These are phyloP conservation scores for Falcaria lacertinaria DNA, from an alignment of 2,888 invertebrate genomes.

Conservation along the genomic window DNA sequence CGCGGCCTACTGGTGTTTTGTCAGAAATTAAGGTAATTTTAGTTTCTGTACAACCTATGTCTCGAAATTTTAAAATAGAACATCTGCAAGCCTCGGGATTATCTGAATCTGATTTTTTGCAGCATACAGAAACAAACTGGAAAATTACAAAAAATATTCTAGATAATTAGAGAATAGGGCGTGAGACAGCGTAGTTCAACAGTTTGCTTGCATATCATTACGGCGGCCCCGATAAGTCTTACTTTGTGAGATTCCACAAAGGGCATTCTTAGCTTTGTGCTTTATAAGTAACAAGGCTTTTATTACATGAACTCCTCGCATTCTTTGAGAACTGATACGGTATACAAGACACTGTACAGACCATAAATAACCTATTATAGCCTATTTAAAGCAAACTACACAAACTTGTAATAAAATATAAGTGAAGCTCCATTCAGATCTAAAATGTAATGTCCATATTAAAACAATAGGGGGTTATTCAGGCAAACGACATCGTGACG, in stretches of 20 bases:
- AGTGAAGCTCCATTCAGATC: neutral
- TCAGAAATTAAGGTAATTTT: too few species aligned
- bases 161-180: neutral
- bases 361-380: too few species aligned
- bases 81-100: too few species aligned
- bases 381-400: too few species aligned
- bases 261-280: conserved; percentile 1
- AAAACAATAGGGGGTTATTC: conserved; percentile 13
- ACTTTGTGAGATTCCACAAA: conserved; percentile 11
- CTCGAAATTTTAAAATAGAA: too few species aligned
- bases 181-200: neutral
- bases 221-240: conserved; percentile 12
- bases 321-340: neutral
- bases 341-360: too few species aligned
- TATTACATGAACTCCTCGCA: neutral
- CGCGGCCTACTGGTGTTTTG: too few species aligned
- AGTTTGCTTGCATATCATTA: conserved; percentile 52
- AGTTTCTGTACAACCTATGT: too few species aligned
- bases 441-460: conserved; percentile 11
- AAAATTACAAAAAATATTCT: neutral
- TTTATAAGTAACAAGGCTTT: neutral
- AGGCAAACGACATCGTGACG: conserved; percentile 24
- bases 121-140: too few species aligned
- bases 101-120: too few species aligned
- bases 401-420: too few species aligned